Evolutionary conservation across 2,113 vertebrate genomes (phyloP), one percentile per base, ranked within the genome.

Genomic region (Heloderma charlesbogerti): DNA sequence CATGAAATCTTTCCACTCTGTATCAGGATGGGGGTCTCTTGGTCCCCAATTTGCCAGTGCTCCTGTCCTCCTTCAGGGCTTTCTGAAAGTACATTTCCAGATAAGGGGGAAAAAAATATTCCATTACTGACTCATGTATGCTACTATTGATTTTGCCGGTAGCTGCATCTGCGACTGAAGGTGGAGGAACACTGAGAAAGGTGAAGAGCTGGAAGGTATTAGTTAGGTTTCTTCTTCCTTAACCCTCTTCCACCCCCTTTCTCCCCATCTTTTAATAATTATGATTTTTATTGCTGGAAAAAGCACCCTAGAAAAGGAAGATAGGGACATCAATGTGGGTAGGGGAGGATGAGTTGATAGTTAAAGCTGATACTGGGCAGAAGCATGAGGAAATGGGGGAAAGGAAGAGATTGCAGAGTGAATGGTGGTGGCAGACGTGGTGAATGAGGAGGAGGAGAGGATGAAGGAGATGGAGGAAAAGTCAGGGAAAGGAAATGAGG

Each of bases 41-140:
- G 29, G 69, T 3, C n/a, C 54, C 37, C 54, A 16, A 20, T 20
- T 40, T 40, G n/a, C 57, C 60, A 93, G 90, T 94, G 29, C n/a
- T 84, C 72, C 27, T 25, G 7, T 37, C 80, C 83, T 37, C 12
- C 40, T 18, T 43, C 60, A 67, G 89, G 94, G 94, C 94, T 95
- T 96, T 96, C 96, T 96, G 95, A 96, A 93, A 96, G 95, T 93
- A 93, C 93, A 96, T 94, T 96, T 97, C 95, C 95, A 96, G 96
- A 97, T 97, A 96, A 96, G 95, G 95, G 94, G 96, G 15, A 54
- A 96, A 95, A 95, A 95, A 31, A 95, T 95, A 97, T 96, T 96
- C 95, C 96, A 93, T 96, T 93, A 93, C 92, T 95, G 95, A 95
- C 96, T 96, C 94, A 90, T 31, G 31, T 29, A 40, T 37, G 57